Evolutionary conservation across 1,140 invertebrate species (phyloP).

Genomic region (Nasonia longicornis): DNA sequence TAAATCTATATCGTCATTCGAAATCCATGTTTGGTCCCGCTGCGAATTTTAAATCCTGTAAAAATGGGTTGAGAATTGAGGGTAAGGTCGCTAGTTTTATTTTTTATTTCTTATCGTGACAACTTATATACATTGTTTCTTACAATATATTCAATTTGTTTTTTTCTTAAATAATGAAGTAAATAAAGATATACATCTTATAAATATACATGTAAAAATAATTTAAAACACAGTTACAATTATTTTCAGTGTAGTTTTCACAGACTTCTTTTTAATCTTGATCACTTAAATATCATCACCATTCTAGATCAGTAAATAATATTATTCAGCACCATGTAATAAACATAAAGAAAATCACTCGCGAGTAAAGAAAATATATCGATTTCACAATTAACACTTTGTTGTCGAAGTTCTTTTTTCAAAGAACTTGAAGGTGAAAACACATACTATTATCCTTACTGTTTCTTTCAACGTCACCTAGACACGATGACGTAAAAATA

Average conservation of each 20-base stretch:
- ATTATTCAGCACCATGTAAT: constrained; percentile 31
- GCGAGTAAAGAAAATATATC: constrained; percentile 30
- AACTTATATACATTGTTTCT: neutral
- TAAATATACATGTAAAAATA: constrained; percentile 50
- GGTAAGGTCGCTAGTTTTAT: neutral
- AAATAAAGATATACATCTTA: neutral
- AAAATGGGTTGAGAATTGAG: neutral
- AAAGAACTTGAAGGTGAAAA: constrained; percentile 14
- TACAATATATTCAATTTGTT: constrained; percentile 10
- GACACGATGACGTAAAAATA: neutral
- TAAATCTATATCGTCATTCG: neutral
- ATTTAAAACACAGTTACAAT: constrained; percentile 39
- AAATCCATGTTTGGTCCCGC: neutral
- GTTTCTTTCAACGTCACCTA: constrained; percentile 14
- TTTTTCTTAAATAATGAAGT: constrained; percentile 25
- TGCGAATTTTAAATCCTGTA: neutral
- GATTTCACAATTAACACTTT: constrained; percentile 21
- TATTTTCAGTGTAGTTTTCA: neutral
- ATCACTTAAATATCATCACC: constrained; percentile 36
- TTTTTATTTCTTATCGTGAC: constrained; percentile 34
- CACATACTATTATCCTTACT: constrained; percentile 6
- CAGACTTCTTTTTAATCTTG: constrained; percentile 1
- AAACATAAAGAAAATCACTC: constrained; percentile 35
- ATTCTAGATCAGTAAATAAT: constrained; percentile 41
- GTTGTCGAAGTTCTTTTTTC: constrained; percentile 16